Evolutionary conservation across 2,797 vertebrate species (phyloP).

Genomic region (Varecia variegata): DNA sequence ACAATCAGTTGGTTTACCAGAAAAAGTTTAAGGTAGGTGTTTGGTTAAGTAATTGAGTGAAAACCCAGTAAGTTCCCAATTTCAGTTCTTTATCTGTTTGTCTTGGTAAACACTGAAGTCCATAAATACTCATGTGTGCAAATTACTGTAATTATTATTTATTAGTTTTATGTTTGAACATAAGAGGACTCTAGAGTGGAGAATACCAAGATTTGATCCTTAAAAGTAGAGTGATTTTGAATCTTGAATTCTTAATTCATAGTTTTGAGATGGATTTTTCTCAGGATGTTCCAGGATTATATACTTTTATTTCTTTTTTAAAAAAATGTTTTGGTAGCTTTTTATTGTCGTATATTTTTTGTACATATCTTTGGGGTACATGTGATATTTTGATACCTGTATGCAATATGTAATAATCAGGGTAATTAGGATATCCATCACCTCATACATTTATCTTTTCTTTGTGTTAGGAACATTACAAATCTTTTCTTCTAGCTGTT

Average conservation of each 20-base stretch:
- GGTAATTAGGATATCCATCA: neutral
- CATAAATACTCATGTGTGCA: neutral
- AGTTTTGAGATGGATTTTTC: conserved; percentile 6
- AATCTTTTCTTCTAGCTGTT: neutral
- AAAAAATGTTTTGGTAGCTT: neutral
- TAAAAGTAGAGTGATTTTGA: conserved; percentile 28
- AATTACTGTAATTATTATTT: neutral
- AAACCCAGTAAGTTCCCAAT: neutral
- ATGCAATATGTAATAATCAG: neutral
- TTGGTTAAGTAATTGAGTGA: conserved; percentile 16
- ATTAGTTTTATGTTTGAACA: neutral
- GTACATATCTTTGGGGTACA: neutral
- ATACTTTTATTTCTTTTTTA: neutral
- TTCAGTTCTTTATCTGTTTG: neutral
- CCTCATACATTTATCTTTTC: neutral
- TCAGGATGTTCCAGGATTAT: neutral
- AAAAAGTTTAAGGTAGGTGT: conserved; percentile 98
- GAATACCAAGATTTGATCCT: neutral
- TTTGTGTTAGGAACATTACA: neutral
- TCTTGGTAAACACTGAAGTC: neutral
- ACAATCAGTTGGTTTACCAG: conserved; percentile 99
- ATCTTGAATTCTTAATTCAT: conserved; percentile 27
- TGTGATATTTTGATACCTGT: neutral
- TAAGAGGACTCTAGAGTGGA: neutral
- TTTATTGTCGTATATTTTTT: neutral